phyloP scores from a whole-genome alignment of 1,140 invertebrate species.

The Heliconius hewitsoni region DNA sequence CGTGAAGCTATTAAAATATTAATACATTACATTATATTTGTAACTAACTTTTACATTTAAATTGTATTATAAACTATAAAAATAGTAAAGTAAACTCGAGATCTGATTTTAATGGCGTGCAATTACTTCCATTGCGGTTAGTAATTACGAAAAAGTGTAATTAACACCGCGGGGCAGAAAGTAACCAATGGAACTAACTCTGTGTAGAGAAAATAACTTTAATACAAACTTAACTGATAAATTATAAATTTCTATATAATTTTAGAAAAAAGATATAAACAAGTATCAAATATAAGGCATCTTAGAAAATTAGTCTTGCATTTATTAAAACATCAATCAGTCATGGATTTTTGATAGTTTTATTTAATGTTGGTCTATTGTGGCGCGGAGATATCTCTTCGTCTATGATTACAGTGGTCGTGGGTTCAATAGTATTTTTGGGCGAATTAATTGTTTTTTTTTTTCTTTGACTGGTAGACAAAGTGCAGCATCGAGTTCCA shows the following conservation, averaged over 20 bases:
- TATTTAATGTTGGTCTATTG: no score
- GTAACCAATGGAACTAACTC: constrained; percentile 1
- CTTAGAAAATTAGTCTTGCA: not conserved
- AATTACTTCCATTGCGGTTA: constrained; percentile 36
- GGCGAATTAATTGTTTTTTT: not conserved
- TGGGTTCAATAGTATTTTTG: no score
- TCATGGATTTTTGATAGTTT: not conserved
- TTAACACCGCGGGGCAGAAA: constrained; percentile 39
- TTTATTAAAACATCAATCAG: not conserved
- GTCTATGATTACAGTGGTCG: not conserved
- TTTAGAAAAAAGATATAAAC: not conserved
- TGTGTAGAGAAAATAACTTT: not conserved
- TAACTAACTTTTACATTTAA: not conserved
- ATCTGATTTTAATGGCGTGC: constrained; percentile 33
- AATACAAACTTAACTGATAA: constrained; percentile 12
- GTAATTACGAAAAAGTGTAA: constrained; percentile 38
- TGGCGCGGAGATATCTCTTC: no score
- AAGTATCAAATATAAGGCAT: not conserved
- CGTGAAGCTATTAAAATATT: no score
- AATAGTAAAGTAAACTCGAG: constrained; percentile 15
- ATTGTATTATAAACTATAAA: constrained; percentile 14
- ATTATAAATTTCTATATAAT: constrained; percentile 6
- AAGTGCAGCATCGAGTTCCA: no score
- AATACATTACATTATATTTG: not conserved
- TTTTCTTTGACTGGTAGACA: not conserved